phyloP scores from a whole-genome alignment of 2,113 vertebrate genomes.

The Spea bombifrons region DNA sequence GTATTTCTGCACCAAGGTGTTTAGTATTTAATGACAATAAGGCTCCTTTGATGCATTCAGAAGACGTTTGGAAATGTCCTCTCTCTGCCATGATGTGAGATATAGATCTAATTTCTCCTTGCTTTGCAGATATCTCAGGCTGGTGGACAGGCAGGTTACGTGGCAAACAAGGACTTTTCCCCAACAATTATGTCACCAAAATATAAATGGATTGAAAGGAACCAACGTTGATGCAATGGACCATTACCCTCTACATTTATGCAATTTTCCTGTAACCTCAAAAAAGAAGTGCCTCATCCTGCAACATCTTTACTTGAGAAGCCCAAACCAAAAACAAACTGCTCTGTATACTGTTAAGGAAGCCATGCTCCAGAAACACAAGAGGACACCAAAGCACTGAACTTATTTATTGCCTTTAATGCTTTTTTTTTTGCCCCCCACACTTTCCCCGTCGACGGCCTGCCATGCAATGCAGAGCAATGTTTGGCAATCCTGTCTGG shows the following conservation, averaged over 20 bases:
- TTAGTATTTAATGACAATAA: too few relatives aligned
- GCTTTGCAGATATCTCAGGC: conserved; percentile 81
- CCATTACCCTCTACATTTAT: conserved; percentile 1
- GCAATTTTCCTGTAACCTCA: not conserved
- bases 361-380: conserved; percentile 39
- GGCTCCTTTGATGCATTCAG: too few relatives aligned
- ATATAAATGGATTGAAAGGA: conserved; percentile 62
- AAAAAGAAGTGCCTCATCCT: conserved; percentile 26
- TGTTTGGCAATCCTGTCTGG: not conserved
- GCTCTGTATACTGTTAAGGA: conserved; percentile 18
- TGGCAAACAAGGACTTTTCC: conserved; percentile 95
- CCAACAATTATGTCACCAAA: conserved; percentile 96
- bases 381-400: conserved; percentile 59
- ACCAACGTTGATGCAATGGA: not conserved
- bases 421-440: conserved; percentile 53
- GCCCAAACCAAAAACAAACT: conserved; percentile 7
- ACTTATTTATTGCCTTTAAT: conserved; percentile 99
- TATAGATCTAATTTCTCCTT: not conserved
- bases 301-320: conserved; percentile 46
- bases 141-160: conserved; percentile 96
- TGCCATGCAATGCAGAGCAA: conserved; percentile 36
- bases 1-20: too few relatives aligned
- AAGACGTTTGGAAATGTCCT: too few relatives aligned
- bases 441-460: not conserved
- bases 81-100: too few relatives aligned